phyloP scores from a whole-genome alignment of 2,113 vertebrate species.

The Nematolebias whitei region DNA sequence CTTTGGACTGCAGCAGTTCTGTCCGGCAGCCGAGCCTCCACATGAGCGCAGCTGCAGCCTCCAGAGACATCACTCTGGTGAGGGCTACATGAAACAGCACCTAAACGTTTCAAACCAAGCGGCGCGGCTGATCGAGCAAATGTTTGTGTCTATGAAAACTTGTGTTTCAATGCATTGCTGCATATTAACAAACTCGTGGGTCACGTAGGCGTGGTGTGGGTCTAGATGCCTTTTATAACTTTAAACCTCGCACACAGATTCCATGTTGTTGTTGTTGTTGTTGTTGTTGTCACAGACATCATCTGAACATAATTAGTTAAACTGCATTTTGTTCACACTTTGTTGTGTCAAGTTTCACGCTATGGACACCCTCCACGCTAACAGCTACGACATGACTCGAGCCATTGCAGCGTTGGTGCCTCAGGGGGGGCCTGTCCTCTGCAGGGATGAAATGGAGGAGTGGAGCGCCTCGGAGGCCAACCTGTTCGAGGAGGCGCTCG shows the following conservation, averaged over 20 bases:
- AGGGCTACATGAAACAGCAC: conserved; percentile 39
- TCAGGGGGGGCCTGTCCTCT: conserved; percentile 96
- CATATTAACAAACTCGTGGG: too few species aligned
- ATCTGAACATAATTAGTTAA: too few species aligned
- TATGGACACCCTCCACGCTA: conserved; percentile 97
- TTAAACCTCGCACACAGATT: too few species aligned
- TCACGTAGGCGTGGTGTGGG: too few species aligned
- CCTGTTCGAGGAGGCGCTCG: conserved; percentile 95
- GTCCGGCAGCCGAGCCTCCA: conserved; percentile 85
- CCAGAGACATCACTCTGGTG: conserved; percentile 85
- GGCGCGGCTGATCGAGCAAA: too few species aligned
- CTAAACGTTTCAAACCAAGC: background rate
- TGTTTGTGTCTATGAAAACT: background rate
- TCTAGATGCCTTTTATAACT: too few species aligned
- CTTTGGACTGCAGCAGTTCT: conserved; percentile 85
- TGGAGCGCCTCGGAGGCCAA: conserved; percentile 98
- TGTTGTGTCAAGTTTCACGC: conserved; percentile 87
- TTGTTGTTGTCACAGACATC: too few species aligned
- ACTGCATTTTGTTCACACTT: too few species aligned
- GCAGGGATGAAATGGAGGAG: conserved; percentile 98
- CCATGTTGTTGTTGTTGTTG: too few species aligned
- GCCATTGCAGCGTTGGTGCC: conserved; percentile 96
- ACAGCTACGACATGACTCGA: conserved; percentile 93
- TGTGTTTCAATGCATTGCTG: background rate
- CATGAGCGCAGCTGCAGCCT: conserved; percentile 85